phyloP scores from a whole-genome alignment of 1,140 invertebrate species.

The Drosophila funebris region DNA sequence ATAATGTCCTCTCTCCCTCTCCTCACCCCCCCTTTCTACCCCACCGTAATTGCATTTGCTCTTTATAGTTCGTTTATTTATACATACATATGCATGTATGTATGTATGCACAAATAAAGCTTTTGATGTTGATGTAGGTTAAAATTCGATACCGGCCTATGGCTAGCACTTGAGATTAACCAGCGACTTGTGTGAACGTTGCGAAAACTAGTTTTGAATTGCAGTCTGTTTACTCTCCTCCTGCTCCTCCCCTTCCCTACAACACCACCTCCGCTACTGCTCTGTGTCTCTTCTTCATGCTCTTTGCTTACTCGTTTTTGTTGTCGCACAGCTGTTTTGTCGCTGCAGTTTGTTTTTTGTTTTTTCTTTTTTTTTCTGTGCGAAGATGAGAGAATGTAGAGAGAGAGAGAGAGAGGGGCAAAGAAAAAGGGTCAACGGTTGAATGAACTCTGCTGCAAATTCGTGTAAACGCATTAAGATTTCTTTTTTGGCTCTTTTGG shows the following conservation, averaged over 20 bases:
- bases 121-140: conserved; percentile 50
- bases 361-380: conserved; percentile 25
- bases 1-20: background rate
- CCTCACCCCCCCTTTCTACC: background rate
- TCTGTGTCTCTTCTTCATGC: background rate
- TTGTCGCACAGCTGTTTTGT: conserved; percentile 60
- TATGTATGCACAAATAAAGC: conserved; percentile 36
- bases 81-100: conserved; percentile 14
- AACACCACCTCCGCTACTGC: too few species aligned
- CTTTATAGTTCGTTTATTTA: conserved; percentile 39
- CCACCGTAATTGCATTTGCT: conserved; percentile 35
- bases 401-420: conserved; percentile 2
- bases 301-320: conserved; percentile 6
- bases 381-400: background rate
- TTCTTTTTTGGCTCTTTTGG: conserved; percentile 33
- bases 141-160: conserved; percentile 43
- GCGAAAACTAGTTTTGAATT: conserved; percentile 64
- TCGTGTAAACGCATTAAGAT: conserved; percentile 42
- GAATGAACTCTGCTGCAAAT: conserved; percentile 75
- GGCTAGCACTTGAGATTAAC: conserved; percentile 34
- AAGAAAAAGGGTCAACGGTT: conserved; percentile 79
- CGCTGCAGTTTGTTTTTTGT: conserved; percentile 37
- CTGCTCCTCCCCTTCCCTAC: background rate
- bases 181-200: conserved; percentile 28
- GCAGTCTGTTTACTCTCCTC: background rate